phyloP scores from a whole-genome alignment of 35 echinoderm and acorn worm species.

The Lytechinus pictus region DNA sequence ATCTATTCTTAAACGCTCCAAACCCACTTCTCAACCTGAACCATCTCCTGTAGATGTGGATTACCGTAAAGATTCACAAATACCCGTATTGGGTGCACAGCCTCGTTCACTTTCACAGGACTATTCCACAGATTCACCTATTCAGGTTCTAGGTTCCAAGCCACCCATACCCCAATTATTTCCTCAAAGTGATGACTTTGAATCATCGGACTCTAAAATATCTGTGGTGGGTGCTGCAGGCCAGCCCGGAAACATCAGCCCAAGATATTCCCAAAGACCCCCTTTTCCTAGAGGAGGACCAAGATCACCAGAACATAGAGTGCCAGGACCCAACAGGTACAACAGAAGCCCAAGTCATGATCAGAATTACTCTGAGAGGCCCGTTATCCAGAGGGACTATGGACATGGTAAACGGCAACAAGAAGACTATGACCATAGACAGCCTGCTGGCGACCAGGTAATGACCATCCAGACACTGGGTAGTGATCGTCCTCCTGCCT shows the following conservation, averaged over 20 bases:
- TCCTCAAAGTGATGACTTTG: background rate
- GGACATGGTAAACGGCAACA: background rate
- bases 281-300: background rate
- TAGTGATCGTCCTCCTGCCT: constrained; percentile 35
- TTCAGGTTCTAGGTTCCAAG: background rate
- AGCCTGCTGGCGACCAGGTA: background rate
- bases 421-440: constrained; percentile 36
- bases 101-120: background rate
- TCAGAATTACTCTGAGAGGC: background rate
- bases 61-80: background rate
- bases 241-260: background rate
- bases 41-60: background rate
- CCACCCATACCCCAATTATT: background rate
- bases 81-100: background rate
- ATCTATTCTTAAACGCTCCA: constrained; percentile 20
- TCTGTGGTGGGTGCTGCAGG: background rate
- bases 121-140: background rate
- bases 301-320: background rate
- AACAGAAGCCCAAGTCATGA: constrained; percentile 45
- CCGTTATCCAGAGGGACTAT: constrained; percentile 44
- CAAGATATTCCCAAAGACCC: background rate
- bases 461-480: constrained; percentile 55
- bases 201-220: background rate
- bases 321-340: constrained; percentile 8
- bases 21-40: background rate